These are phyloP conservation scores for Serilophus lunatus DNA, from an alignment of 2,113 vertebrate species.

Conservation along the genomic window DNA sequence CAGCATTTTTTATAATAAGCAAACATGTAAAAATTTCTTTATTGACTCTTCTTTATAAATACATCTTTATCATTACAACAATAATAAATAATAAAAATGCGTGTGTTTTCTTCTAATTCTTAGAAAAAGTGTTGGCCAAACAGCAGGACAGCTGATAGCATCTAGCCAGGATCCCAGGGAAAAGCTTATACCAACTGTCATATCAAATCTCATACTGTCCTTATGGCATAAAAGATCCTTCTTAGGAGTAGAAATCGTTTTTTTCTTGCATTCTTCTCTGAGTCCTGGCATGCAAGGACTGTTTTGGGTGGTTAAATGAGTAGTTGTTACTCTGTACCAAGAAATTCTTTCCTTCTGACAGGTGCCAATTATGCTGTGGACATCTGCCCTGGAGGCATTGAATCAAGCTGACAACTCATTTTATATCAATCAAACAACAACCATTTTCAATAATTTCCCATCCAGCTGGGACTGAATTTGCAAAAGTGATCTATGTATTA, in stretches of 20 bases:
- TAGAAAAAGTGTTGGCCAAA: not conserved
- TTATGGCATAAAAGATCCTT: not conserved
- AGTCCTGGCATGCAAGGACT: not conserved
- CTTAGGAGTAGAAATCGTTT: not conserved
- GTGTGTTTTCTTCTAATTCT: not conserved
- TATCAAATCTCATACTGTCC: not conserved
- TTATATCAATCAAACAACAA: slow-evolving; percentile 51
- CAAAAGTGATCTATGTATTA: slow-evolving; percentile 54
- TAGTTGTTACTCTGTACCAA: slow-evolving; percentile 10
- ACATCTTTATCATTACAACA: not conserved
- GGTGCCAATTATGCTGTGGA: slow-evolving; percentile 55
- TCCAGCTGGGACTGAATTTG: slow-evolving; percentile 59
- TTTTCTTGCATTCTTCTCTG: not conserved
- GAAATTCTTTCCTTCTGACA: slow-evolving; percentile 48
- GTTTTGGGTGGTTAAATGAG: not conserved
- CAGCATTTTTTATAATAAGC: not conserved
- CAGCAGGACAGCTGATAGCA: not conserved
- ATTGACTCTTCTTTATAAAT: not conserved
- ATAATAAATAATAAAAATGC: not conserved
- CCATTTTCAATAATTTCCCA: slow-evolving; percentile 54
- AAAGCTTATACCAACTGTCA: not conserved
- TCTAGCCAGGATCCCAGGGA: not conserved
- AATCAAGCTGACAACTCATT: slow-evolving; percentile 62
- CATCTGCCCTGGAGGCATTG: slow-evolving; percentile 54
- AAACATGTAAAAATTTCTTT: not conserved